A percentile compares a stretch with the other conserved stretches of the same genome.
Evolutionary conservation across 2,797 vertebrate genomes (phyloP).

Genomic region (Crax fasciolata): DNA sequence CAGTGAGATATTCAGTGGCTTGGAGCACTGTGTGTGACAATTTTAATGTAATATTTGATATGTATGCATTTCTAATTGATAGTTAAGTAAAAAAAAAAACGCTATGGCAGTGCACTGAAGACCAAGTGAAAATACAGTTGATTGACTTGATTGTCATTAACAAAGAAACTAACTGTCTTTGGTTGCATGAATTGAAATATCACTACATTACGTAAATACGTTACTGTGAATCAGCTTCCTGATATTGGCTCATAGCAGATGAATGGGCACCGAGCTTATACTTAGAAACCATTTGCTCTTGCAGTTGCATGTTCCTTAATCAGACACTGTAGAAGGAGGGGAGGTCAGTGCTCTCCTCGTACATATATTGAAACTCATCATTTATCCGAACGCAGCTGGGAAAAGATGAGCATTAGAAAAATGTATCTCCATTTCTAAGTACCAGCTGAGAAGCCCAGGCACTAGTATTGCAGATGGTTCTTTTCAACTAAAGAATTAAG

Average conservation of each 20-base stretch:
- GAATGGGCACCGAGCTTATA: not conserved
- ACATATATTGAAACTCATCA: not conserved
- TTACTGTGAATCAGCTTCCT: not conserved
- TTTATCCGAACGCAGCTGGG: not conserved
- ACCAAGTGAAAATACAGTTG: constrained; percentile 1
- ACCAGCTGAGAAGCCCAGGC: not conserved
- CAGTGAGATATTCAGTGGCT: not conserved
- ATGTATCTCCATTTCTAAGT: not conserved
- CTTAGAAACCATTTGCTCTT: not conserved
- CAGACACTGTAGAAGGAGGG: not conserved
- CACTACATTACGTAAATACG: not conserved
- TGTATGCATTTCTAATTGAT: not conserved
- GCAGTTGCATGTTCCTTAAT: not conserved
- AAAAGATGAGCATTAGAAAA: not conserved
- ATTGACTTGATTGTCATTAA: not conserved
- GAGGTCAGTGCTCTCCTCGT: not conserved
- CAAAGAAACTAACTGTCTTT: not conserved
- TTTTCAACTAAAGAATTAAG: constrained; percentile 5
- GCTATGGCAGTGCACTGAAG: not conserved
- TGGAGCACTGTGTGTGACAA: not conserved
- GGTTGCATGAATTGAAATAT: not conserved
- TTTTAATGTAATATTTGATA: not conserved
- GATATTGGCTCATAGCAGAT: not conserved
- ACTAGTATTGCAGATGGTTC: not conserved
- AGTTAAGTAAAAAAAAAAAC: constrained; percentile 24